phyloP scores from a whole-genome alignment of 1,140 invertebrate species.

The Drepana arcuata region DNA sequence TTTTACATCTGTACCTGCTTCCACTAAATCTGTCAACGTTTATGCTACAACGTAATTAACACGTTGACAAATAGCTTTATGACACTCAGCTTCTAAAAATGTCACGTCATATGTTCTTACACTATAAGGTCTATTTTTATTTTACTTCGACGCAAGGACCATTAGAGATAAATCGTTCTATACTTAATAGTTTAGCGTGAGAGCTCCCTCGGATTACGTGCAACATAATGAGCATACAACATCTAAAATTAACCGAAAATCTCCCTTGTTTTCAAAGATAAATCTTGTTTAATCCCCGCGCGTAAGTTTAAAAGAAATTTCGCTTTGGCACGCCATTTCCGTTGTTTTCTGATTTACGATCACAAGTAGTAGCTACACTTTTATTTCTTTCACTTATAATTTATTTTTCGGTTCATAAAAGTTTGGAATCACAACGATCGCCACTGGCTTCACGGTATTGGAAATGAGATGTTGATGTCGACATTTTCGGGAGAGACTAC shows the following conservation, averaged over 20 bases:
- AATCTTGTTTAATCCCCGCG: conserved; percentile 28
- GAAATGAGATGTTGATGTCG: conserved; percentile 16
- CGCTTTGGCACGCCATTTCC: conserved; percentile 24
- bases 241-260: conserved; percentile 36
- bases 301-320: conserved; percentile 36
- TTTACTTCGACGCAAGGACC: conserved; percentile 27
- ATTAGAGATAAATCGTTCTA: conserved; percentile 37
- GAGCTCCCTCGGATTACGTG: conserved; percentile 18
- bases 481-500: conserved; percentile 30
- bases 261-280: conserved; percentile 21
- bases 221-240: conserved; percentile 30
- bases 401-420: conserved; percentile 17
- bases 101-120: conserved; percentile 41
- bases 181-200: conserved; percentile 18
- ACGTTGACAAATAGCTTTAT: conserved; percentile 52
- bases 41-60: conserved; percentile 50
- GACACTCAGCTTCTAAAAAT: conserved; percentile 47
- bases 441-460: conserved; percentile 1
- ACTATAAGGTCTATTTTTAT: conserved; percentile 44
- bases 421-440: conserved; percentile 11
- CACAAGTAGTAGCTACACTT: too few relatives aligned
- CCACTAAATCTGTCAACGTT: conserved; percentile 53
- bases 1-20: conserved; percentile 27
- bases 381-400: conserved; percentile 12
- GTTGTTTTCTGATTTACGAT: conserved; percentile 11